phyloP scores from a whole-genome alignment of 2,113 vertebrate species.

The Pelecanoides urinatrix region DNA sequence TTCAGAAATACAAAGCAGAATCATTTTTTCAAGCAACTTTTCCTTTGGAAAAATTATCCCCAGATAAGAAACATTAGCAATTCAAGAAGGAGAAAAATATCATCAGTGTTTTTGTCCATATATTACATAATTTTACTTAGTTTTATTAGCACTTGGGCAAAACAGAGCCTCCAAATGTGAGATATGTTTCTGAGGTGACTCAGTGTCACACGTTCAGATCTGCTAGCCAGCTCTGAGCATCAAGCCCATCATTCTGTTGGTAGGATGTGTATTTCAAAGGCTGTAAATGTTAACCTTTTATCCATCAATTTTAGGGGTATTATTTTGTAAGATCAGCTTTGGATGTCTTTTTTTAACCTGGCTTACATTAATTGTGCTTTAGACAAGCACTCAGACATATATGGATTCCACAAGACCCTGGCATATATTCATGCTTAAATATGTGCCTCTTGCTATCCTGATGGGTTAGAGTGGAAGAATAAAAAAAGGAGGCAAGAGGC shows the following conservation, averaged over 20 bases:
- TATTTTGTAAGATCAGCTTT: not conserved
- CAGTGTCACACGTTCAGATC: not conserved
- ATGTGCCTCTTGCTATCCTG: not conserved
- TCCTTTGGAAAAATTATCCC: not conserved
- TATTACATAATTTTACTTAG: not conserved
- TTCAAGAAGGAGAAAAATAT: not conserved
- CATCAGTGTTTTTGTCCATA: not conserved
- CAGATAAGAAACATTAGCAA: not conserved
- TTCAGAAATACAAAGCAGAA: not conserved
- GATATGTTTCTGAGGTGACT: not conserved
- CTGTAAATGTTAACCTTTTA: not conserved
- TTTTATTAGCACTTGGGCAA: not conserved
- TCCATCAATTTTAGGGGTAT: not conserved
- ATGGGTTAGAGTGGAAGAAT: not conserved
- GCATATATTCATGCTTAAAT: not conserved
- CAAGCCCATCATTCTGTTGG: not conserved
- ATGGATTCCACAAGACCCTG: not conserved
- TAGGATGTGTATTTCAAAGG: not conserved
- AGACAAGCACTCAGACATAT: not conserved
- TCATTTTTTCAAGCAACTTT: not conserved
- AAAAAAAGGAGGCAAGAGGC: not conserved
- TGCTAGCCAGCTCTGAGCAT: not conserved
- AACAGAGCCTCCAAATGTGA: not conserved
- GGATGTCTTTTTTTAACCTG: accelerated
- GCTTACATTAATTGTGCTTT: not conserved